Evolutionary conservation across 2,888 invertebrate species (phyloP).

Genomic region (Pristionchus fissidentatus): DNA sequence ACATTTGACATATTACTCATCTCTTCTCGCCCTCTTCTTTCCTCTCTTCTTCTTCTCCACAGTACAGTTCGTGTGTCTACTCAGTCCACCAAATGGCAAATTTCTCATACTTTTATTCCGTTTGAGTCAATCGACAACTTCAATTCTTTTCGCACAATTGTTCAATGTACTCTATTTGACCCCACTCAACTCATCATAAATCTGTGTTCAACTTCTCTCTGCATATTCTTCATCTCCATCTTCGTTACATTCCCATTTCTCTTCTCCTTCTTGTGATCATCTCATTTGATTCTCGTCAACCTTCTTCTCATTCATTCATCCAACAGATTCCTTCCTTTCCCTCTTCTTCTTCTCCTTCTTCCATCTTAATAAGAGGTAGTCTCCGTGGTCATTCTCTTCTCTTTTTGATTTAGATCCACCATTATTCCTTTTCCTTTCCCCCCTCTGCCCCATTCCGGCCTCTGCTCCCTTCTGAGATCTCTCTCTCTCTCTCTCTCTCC

Average conservation of each 20-base stretch:
- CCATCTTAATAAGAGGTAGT: slow-evolving; percentile 13
- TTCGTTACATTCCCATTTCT: neutral
- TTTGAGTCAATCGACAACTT: neutral
- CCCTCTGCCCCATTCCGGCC: slow-evolving; percentile 1
- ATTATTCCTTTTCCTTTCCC: slow-evolving; percentile 40
- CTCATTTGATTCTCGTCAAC: too few species aligned
- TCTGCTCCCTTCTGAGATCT: slow-evolving; percentile 4
- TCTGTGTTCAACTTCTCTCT: neutral
- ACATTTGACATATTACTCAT: neutral
- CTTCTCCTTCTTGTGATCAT: too few species aligned
- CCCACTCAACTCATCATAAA: too few species aligned
- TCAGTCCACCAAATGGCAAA: neutral
- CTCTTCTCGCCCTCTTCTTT: neutral
- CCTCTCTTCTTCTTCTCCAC: neutral
- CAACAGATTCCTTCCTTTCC: neutral
- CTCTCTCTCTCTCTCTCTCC: neutral
- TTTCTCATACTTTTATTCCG: neutral
- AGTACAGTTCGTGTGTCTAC: neutral
- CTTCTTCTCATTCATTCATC: neutral
- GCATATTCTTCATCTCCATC: neutral
- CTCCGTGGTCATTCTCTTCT: slow-evolving; percentile 22
- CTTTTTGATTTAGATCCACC: slow-evolving; percentile 41
- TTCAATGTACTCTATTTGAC: too few species aligned
- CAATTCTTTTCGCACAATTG: neutral
- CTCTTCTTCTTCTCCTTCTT: slow-evolving; percentile 8